Evolutionary conservation across 2,797 vertebrate genomes (phyloP), one percentile per base, ranked within the genome.

Genomic region (Ataeniobius toweri): DNA sequence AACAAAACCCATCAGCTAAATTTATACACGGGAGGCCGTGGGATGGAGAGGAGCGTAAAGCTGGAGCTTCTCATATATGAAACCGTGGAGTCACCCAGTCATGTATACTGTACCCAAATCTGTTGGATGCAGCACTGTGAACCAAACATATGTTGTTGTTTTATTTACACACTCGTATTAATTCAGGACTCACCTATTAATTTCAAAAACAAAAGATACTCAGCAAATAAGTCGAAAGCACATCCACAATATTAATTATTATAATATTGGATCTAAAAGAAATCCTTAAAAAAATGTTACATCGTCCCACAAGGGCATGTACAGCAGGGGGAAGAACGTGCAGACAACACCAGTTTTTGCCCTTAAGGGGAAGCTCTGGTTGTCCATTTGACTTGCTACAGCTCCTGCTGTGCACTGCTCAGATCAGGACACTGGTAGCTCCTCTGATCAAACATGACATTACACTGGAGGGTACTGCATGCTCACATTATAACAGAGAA

Each of bases 1-100:
- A 95, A 94, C 93, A 78, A 91, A 95, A 94, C 93, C 91, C 95
- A 95, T 95, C 93, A 94, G 93, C 85, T 94, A 96, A 96, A 96
- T 96, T 94, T 96, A 96, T 96, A 95, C 96, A 96, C 96, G 93
- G 84, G 95, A 96, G 96, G 95, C 95, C 94, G 12, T 67, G 87
- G 88, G 89, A 94, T 85, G 88, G 92, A 92, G 91, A 92, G 88
- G 89, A 94, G 94, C 94, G 90, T 92, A 95, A 94, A 94, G 91
- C 90, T 86, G 92, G 71, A 94, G 92, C 89, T 92, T 92, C 92
- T 93, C 91, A 91, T 88, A 90, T 92, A 92, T 93, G 91, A 89
- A 89, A 90, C 85, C 87, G 86, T 88, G 89, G 93, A 93, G 94
- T 95, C 89, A 90, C 93, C 92, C 94, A 95, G 92, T 96, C 96